phyloP scores from a whole-genome alignment of 2,113 vertebrate genomes.

The Hassar affinis region DNA sequence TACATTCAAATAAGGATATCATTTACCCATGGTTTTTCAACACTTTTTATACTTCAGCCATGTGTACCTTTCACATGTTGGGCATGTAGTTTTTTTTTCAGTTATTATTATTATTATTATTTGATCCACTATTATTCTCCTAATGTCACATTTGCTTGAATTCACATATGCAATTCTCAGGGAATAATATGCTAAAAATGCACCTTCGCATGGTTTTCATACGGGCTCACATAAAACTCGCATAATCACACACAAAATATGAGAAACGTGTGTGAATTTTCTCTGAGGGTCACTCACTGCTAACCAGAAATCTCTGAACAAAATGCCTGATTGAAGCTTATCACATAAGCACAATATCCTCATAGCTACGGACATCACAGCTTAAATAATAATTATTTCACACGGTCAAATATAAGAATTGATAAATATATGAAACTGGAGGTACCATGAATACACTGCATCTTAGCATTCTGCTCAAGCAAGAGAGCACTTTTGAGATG shows the following conservation, averaged over 20 bases:
- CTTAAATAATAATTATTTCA: not conserved
- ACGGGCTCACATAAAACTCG: not conserved
- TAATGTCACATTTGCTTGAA: not conserved
- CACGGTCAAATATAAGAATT: not conserved
- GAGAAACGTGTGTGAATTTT: not conserved
- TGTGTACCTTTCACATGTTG: not conserved
- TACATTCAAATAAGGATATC: not conserved
- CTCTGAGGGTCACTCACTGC: not conserved
- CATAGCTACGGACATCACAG: not conserved
- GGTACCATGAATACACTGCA: not conserved
- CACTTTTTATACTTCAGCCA: not conserved
- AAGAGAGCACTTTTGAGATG: slow-evolving; percentile 23
- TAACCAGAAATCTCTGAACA: not conserved
- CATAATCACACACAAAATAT: not conserved
- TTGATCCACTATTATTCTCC: not conserved
- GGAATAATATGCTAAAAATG: not conserved
- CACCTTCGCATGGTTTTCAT: not conserved
- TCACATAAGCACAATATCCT: not conserved
- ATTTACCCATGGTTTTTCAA: not conserved
- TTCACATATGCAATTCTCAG: not conserved
- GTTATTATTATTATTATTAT: not conserved
- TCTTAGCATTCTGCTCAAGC: slow-evolving; percentile 7
- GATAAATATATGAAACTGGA: not conserved
- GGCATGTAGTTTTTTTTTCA: not conserved
- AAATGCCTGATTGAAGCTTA: not conserved